phyloP scores from a whole-genome alignment of 1,140 invertebrate species.

The Elymnias hypermnestra region DNA sequence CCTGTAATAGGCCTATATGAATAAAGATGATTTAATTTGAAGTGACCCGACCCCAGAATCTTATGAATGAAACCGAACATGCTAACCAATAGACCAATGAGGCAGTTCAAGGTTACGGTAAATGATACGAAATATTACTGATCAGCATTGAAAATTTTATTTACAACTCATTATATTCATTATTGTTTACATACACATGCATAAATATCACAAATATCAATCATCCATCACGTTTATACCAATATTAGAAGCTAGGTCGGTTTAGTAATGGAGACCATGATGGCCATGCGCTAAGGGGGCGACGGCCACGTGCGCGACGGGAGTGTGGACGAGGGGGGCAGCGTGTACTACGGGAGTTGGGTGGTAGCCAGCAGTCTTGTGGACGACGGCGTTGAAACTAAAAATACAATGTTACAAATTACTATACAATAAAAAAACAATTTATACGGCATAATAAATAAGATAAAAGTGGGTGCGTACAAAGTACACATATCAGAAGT shows the following conservation, averaged over 20 bases:
- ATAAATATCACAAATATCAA: conserved; percentile 72
- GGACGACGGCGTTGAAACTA: conserved; percentile 74
- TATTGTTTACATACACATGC: conserved; percentile 54
- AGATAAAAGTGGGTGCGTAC: not conserved
- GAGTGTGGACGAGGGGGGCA: conserved; percentile 36
- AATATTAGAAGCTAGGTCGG: conserved; percentile 40
- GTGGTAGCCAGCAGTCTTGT: conserved; percentile 70
- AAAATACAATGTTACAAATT: too few species aligned
- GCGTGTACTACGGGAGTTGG: conserved; percentile 55
- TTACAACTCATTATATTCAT: conserved; percentile 62
- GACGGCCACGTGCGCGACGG: conserved; percentile 28
- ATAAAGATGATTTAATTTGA: too few species aligned
- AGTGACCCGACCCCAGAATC: too few species aligned
- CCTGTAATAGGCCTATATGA: too few species aligned
- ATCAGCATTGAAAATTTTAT: conserved; percentile 69
- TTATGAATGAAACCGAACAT: not conserved
- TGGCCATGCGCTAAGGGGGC: conserved; percentile 48
- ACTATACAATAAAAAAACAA: too few species aligned
- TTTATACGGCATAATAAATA: not conserved
- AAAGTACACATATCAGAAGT: too few species aligned
- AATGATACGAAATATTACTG: conserved; percentile 32
- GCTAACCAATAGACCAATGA: not conserved
- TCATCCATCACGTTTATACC: conserved; percentile 54
- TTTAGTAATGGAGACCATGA: conserved; percentile 64
- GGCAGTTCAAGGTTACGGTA: too few species aligned